These are phyloP conservation scores for Perognathus longimembris DNA, from an alignment of 2,113 vertebrate species.

Conservation along the genomic window DNA sequence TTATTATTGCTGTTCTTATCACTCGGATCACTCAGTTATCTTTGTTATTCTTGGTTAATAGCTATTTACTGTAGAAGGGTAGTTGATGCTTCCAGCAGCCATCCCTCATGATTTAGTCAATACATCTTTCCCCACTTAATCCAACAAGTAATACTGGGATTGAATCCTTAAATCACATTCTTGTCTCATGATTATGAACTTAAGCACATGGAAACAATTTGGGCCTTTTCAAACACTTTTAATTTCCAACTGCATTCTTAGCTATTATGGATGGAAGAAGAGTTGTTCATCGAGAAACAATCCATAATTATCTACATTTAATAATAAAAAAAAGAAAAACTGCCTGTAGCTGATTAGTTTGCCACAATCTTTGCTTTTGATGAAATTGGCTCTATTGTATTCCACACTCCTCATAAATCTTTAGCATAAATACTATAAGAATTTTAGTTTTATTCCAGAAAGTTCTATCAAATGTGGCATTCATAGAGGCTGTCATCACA, in stretches of 20 bases:
- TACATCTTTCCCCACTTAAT: background rate
- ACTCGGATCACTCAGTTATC: background rate
- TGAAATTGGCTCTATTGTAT: background rate
- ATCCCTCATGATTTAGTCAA: background rate
- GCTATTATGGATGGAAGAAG: background rate
- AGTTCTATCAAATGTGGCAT: background rate
- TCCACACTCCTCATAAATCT: background rate
- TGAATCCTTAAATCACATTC: background rate
- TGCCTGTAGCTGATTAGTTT: background rate
- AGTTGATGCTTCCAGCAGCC: background rate
- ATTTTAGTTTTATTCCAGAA: constrained; percentile 26
- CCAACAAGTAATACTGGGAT: background rate
- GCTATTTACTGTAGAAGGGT: background rate
- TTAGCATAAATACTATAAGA: background rate
- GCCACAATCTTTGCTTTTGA: background rate
- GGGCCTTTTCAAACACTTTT: background rate
- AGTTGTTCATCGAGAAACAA: background rate
- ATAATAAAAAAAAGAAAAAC: background rate
- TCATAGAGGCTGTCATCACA: background rate
- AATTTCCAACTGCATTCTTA: background rate
- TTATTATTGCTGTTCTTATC: constrained; percentile 53
- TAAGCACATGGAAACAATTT: background rate
- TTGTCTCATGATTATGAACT: background rate
- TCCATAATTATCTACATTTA: background rate
- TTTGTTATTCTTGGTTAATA: constrained; percentile 17